These are phyloP conservation scores for Spheniscus humboldti DNA, from an alignment of 2,797 vertebrate genomes.

Conservation along the genomic window DNA sequence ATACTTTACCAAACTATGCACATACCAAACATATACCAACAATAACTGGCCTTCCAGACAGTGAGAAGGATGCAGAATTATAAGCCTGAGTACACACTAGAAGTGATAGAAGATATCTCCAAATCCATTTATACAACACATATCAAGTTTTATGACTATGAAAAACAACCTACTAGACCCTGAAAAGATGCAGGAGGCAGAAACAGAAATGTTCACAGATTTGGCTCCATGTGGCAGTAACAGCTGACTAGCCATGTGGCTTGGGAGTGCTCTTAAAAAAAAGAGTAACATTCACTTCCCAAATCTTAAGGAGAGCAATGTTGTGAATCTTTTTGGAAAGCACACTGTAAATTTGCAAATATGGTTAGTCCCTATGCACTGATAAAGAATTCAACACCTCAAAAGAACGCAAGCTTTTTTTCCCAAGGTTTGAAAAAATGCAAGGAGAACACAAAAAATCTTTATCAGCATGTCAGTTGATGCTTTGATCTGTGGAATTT, in stretches of 20 bases:
- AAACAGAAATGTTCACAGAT: background rate
- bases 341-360: background rate
- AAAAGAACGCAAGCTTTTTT: background rate
- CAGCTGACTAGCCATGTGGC: conserved; percentile 20
- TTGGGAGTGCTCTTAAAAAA: background rate
- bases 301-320: background rate
- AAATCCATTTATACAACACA: background rate
- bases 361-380: background rate
- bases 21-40: background rate
- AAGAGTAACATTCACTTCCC: background rate
- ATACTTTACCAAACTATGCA: background rate
- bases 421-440: background rate
- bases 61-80: background rate
- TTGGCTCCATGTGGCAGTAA: conserved; percentile 2
- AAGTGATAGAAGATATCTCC: background rate
- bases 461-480: background rate
- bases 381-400: background rate
- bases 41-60: background rate
- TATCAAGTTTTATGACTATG: background rate
- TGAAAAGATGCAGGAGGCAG: background rate
- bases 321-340: background rate
- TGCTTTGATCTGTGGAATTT: background rate
- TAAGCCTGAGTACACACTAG: background rate
- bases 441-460: background rate
- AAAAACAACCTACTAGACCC: background rate